Base-by-base conservation (phyloP, 2,888 invertebrate species). In the Drosophila colorata region DNA sequence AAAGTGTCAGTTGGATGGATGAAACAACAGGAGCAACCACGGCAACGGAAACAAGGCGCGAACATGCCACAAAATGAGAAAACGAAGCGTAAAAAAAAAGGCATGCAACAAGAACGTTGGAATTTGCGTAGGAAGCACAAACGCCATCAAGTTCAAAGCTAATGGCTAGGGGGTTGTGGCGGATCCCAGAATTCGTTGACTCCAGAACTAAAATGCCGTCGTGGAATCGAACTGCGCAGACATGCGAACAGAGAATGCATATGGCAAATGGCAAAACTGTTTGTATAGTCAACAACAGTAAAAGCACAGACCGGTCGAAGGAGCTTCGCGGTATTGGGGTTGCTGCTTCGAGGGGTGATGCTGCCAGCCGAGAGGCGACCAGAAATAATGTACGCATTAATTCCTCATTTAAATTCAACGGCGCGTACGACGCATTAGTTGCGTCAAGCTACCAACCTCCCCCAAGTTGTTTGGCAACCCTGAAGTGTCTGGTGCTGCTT, bases 341-440 rank as follows among this genome's bases (percentile, higher is more conserved):
- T 64, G 60, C 38, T 61, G 52, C 20, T 47, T 25, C 47, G 35
- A 41, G 16, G 40, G 28, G 38, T 25, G 43, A 31, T 44, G 18
- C 46, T 44, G 58, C 4, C 46, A 64, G 46, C 13, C 41, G 47
- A 68, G 14, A 59, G 59, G 57, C 65, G 52, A 57, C 61, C 67
- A 70, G 78, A 88, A 87, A 89, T 87, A 90, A 90, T 90, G 88
- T 88, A 88, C 87, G 88, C 91, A 92, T 92, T 92, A 92, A 92
- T 92, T 92, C 91, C 91, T 91, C 91, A 92, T 92, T 92, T 91
- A 92, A 92, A 92, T 92, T 92, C 92, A 92, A 90, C 90, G 90
- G 88, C 92, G 92, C 92, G 92, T 92, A 90, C 92, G 86, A 80
- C 83, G 90, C 90, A 90, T 90, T 90, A 90, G 89, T 87, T 80